These are phyloP conservation scores for Enteromius thamalakanensis DNA, from an alignment of 2,797 vertebrate genomes.

Conservation along the genomic window DNA sequence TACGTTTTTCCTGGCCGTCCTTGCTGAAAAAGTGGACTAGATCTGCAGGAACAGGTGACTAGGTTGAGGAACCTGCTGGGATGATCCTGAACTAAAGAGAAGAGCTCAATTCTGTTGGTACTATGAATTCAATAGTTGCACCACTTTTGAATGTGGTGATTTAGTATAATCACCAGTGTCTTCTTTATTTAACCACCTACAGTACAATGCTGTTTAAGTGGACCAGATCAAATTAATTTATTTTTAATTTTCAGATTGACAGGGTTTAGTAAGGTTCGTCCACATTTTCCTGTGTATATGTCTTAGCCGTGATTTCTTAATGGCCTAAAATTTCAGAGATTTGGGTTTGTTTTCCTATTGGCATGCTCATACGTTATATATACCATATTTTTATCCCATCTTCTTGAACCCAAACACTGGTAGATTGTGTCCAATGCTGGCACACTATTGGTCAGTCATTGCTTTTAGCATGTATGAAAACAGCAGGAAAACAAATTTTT, in stretches of 20 bases:
- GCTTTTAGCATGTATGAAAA: background rate
- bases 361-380: background rate
- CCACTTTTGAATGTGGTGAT: background rate
- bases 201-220: background rate
- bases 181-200: background rate
- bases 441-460: background rate
- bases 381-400: background rate
- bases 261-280: background rate
- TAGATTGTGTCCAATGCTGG: background rate
- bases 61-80: slow-evolving; percentile 38
- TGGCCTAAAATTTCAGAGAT: background rate
- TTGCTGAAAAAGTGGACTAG: slow-evolving; percentile 5
- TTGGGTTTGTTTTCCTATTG: background rate
- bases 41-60: slow-evolving; percentile 34
- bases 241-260: background rate
- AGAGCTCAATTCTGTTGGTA: background rate
- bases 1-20: slow-evolving; percentile 45
- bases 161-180: background rate
- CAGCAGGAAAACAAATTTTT: background rate
- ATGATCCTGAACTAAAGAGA: background rate
- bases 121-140: background rate
- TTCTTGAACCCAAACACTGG: background rate
- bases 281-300: background rate
- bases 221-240: background rate
- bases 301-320: background rate